These are phyloP conservation scores for Amphiprion ocellaris DNA, from an alignment of 2,113 vertebrate genomes.

Conservation along the genomic window DNA sequence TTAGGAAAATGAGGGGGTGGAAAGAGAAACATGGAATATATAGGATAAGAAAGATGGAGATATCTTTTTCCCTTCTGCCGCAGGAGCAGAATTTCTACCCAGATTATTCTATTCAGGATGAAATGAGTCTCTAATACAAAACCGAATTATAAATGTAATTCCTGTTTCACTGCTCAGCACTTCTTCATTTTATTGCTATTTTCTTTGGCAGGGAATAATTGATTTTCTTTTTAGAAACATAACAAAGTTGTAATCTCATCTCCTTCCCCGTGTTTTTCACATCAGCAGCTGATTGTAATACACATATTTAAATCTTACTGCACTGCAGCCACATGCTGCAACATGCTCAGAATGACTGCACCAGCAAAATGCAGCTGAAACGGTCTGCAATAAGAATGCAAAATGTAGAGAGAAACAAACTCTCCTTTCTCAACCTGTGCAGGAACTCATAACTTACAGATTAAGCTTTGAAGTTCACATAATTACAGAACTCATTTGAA, in stretches of 20 bases:
- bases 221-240: conserved; percentile 11
- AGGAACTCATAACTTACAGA: neutral
- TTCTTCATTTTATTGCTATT: conserved; percentile 21
- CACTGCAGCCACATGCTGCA: neutral
- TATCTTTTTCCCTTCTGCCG: neutral
- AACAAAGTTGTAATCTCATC: conserved; percentile 41
- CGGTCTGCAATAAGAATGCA: conserved; percentile 4
- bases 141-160: conserved; percentile 29
- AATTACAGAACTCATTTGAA: neutral
- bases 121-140: conserved; percentile 22
- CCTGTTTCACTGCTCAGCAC: conserved; percentile 8
- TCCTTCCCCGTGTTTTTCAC: neutral
- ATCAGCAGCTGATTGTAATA: conserved; percentile 6
- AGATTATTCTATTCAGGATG: conserved; percentile 11
- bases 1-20: neutral
- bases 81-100: neutral
- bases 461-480: neutral
- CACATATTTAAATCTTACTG: neutral
- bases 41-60: neutral
- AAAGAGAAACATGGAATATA: conserved; percentile 10
- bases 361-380: conserved; percentile 10
- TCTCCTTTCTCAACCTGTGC: neutral
- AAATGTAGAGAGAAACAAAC: neutral
- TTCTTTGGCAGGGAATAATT: conserved; percentile 16
- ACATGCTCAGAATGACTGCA: neutral